Base-by-base conservation (phyloP, 2,888 invertebrate genomes). In the Drosophila histrio region DNA sequence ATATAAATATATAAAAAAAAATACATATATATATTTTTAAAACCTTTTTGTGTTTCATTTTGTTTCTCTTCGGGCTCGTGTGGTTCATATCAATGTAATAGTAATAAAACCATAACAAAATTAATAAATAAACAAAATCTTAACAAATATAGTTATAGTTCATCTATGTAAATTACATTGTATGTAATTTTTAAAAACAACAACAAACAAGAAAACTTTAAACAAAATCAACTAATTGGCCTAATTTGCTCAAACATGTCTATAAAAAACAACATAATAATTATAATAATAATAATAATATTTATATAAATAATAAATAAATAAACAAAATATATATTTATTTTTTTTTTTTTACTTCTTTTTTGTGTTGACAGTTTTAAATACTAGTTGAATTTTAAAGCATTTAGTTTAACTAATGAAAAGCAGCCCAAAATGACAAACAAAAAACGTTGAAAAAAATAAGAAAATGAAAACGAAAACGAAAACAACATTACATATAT, bases 381-480 rank as follows among this genome's bases (percentile, higher is more conserved):
- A 81, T 85, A n/a, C n/a, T n/a, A 87, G 87, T 65, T 71, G 60
- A 86, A 87, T 77, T 77, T 71, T 74, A 58, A 82, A 30, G 50
- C 53, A 65, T 86, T 81, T 80, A 73, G 87, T 86, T 81, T 56
- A 83, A 81, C 80, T 86, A 83, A 74, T 62, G 24, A 67, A 59
- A 49, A 19, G 53, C 56, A 75, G 62, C 49, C 52, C 21, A 34
- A 38, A 67, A 49, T 53, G 49, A 30, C 46, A 54, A 26, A 32
- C 19, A 17, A 36, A 46, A 52, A 34, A 41, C 46, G 24, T 56
- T 17, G 13, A 36, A 46, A 52, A 34, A 41, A 46, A 30, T 56
- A 28, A 53, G 41, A 43, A 60, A 63, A 54, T 47, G 17, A 47
- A 38, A 26, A 43, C 19, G 28, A 11, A 46, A 52, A 34, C n/a